Conservation (phyloP, 2,797 vertebrate species). For the Hypotaenidia philippensis region DNA sequence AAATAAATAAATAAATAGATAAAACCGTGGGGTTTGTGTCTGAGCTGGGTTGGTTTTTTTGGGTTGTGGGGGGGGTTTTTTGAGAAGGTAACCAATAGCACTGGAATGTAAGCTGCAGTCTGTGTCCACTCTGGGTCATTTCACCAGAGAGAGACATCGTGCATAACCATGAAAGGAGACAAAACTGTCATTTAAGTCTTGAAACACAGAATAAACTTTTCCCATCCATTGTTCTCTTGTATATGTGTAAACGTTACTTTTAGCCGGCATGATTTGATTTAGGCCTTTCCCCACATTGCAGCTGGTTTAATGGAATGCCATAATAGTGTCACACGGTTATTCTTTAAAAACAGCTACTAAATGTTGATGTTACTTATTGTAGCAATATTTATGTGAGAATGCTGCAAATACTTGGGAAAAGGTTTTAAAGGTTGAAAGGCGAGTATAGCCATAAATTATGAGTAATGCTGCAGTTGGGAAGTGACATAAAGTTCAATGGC, state of each 20-base stretch:
- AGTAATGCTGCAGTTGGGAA: conserved; percentile 59
- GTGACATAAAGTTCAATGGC: conserved; percentile 74
- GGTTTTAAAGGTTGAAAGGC: conserved; percentile 72
- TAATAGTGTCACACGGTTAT: conserved; percentile 77
- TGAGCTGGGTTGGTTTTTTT: neutral
- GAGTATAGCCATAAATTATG: conserved; percentile 73
- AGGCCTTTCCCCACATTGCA: conserved; percentile 54
- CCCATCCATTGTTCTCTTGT: conserved; percentile 60
- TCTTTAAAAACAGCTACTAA: conserved; percentile 77
- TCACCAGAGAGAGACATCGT: conserved; percentile 55
- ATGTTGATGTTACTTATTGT: conserved; percentile 73
- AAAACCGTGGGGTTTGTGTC: neutral
- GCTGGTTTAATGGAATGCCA: conserved; percentile 72
- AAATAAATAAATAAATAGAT: neutral
- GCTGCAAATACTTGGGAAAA: conserved; percentile 74
- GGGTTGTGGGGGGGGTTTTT: neutral
- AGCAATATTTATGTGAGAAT: conserved; percentile 78
- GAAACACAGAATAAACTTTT: conserved; percentile 73
- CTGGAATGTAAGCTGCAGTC: neutral
- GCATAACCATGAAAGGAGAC: conserved; percentile 71
- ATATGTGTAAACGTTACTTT: conserved; percentile 42
- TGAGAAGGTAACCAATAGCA: neutral
- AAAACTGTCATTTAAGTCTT: conserved; percentile 77
- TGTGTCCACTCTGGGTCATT: conserved; percentile 68
- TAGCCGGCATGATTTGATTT: conserved; percentile 54